phyloP scores from a whole-genome alignment of 2,113 vertebrate genomes.

The Aptenodytes patagonicus region DNA sequence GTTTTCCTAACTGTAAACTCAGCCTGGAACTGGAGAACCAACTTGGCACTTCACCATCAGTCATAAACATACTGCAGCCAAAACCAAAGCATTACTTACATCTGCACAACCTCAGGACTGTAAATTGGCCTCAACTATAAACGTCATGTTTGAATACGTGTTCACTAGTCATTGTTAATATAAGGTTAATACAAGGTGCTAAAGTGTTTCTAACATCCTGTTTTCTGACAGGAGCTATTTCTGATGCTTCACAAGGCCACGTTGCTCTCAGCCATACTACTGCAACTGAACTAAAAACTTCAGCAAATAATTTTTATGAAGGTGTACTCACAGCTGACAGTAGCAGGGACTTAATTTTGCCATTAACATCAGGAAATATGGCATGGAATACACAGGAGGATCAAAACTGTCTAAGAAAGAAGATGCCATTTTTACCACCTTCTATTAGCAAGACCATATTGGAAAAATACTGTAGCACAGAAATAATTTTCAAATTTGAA shows the following conservation, averaged over 20 bases:
- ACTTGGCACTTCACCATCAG: background rate
- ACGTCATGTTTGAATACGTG: background rate
- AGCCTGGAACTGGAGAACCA: background rate
- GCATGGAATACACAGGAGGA: background rate
- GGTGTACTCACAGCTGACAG: background rate
- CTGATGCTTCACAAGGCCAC: background rate
- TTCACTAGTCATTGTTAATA: background rate
- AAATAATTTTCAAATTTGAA: background rate
- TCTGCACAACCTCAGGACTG: rapidly evolving
- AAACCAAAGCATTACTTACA: background rate
- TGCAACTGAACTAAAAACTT: background rate
- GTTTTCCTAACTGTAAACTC: background rate
- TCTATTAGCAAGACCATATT: background rate
- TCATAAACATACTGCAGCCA: background rate
- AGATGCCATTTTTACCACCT: background rate
- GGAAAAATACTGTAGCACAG: background rate
- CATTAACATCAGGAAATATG: background rate
- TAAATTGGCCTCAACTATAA: background rate
- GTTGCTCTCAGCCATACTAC: background rate
- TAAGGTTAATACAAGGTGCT: background rate
- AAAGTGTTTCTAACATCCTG: background rate
- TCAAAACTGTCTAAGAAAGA: background rate
- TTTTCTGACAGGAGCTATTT: background rate
- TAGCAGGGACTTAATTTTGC: background rate
- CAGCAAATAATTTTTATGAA: background rate